Conservation (phyloP, 2,113 vertebrate genomes). For the Brevimyrus niger region DNA sequence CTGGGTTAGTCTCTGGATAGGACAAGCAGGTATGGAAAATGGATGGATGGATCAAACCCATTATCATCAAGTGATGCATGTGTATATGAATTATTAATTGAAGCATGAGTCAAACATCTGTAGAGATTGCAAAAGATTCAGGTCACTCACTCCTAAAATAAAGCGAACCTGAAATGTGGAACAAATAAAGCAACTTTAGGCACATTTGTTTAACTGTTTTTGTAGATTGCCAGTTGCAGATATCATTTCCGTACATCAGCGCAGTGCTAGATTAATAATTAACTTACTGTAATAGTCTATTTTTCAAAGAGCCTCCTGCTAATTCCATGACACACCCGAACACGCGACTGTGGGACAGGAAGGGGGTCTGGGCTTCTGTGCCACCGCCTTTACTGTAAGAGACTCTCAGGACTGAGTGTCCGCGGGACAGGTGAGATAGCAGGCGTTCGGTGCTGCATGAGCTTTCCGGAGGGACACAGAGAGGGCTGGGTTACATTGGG, state of each 20-base stretch:
- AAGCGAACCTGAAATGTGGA: neutral
- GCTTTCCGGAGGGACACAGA: neutral
- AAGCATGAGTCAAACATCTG: neutral
- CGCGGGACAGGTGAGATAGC: conserved; percentile 6
- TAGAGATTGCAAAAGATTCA: neutral
- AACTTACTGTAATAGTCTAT: neutral
- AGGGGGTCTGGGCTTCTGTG: neutral
- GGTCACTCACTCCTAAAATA: neutral
- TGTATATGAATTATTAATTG: conserved; percentile 2
- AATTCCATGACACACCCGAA: neutral
- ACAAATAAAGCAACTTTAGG: neutral
- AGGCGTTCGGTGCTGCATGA: conserved; percentile 7
- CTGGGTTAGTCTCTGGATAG: neutral
- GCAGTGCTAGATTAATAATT: neutral
- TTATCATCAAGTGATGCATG: neutral
- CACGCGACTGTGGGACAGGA: neutral
- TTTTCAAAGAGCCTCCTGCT: neutral
- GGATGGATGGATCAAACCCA: neutral
- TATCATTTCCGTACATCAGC: neutral
- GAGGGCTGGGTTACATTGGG: conserved; percentile 47
- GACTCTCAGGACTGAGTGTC: conserved; percentile 40
- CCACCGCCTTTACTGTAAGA: neutral
- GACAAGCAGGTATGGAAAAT: neutral
- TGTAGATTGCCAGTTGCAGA: neutral
- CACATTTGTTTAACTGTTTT: neutral